Evolutionary conservation across 2,113 vertebrate genomes (phyloP).

Genomic region (Scytalopus superciliaris): DNA sequence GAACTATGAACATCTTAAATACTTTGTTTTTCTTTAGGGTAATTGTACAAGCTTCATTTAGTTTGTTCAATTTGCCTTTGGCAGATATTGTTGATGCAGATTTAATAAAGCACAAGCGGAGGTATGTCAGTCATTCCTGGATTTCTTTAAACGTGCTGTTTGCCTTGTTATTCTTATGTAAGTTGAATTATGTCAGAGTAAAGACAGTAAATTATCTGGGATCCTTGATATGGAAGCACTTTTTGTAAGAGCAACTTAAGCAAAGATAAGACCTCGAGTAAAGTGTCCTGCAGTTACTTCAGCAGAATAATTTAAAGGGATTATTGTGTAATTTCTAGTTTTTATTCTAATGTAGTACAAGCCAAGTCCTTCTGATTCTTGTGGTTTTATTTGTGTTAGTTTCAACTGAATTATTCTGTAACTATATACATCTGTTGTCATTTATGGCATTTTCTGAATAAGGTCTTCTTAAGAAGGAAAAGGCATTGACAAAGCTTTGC

Average conservation of each 20-base stretch:
- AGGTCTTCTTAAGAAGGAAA: not conserved
- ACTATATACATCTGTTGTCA: not conserved
- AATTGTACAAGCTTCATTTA: conserved; percentile 83
- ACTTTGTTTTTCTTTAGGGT: conserved; percentile 75
- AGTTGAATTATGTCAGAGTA: not conserved
- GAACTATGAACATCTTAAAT: not conserved
- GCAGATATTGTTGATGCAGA: conserved; percentile 88
- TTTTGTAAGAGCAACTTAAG: not conserved
- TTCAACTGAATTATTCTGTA: not conserved
- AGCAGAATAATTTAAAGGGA: not conserved
- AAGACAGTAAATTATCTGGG: not conserved
- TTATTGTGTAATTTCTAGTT: not conserved
- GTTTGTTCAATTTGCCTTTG: conserved; percentile 88
- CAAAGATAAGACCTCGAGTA: not conserved
- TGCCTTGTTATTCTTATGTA: not conserved
- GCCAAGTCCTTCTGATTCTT: not conserved
- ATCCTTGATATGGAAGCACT: not conserved
- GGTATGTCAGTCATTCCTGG: conserved; percentile 67
- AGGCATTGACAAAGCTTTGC: not conserved
- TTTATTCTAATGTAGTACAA: not conserved
- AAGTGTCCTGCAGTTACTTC: not conserved
- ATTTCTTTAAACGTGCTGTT: not conserved
- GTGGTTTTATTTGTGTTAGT: not conserved
- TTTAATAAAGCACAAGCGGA: conserved; percentile 81
- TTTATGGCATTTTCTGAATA: not conserved